These are phyloP conservation scores for Aurelia aurita complex sp. Pacific DNA, from an alignment of 30 jellyfish, hydroid and myxozoan species.

Conservation along the genomic window DNA sequence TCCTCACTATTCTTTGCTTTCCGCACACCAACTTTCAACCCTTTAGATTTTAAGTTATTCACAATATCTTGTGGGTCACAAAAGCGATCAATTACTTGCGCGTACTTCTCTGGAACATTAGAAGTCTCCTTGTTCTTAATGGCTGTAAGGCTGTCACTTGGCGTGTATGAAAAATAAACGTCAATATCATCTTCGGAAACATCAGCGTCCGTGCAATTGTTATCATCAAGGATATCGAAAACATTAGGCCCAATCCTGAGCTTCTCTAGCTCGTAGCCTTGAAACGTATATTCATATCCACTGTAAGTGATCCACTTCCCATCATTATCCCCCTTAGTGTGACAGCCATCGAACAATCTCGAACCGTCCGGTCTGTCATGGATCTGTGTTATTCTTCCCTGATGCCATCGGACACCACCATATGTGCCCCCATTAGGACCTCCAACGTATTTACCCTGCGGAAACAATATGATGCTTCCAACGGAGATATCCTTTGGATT, in stretches of 20 bases:
- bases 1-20: constrained; percentile 37
- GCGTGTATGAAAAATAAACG: constrained; percentile 50
- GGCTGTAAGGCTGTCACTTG: constrained; percentile 46
- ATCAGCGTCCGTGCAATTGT: neutral
- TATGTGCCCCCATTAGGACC: constrained; percentile 37
- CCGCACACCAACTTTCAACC: constrained; percentile 59
- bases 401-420: constrained; percentile 88
- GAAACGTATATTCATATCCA: constrained; percentile 46
- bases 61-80: constrained; percentile 75
- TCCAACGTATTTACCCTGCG: constrained; percentile 65
- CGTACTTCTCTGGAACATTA: constrained; percentile 15
- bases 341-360: constrained; percentile 67
- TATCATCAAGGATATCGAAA: constrained; percentile 67
- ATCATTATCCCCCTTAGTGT: constrained; percentile 72
- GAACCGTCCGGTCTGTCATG: constrained; percentile 28
- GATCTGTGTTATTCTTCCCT: constrained; percentile 59
- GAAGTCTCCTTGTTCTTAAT: constrained; percentile 37
- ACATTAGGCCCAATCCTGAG: constrained; percentile 86
- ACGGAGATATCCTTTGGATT: constrained; percentile 58
- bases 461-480: constrained; percentile 75
- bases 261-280: constrained; percentile 25
- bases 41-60: constrained; percentile 31
- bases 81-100: constrained; percentile 32
- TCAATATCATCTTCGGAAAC: constrained; percentile 33
- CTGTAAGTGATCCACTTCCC: constrained; percentile 70